phyloP scores from a whole-genome alignment of 2,888 invertebrate genomes.

The Seira musarum region DNA sequence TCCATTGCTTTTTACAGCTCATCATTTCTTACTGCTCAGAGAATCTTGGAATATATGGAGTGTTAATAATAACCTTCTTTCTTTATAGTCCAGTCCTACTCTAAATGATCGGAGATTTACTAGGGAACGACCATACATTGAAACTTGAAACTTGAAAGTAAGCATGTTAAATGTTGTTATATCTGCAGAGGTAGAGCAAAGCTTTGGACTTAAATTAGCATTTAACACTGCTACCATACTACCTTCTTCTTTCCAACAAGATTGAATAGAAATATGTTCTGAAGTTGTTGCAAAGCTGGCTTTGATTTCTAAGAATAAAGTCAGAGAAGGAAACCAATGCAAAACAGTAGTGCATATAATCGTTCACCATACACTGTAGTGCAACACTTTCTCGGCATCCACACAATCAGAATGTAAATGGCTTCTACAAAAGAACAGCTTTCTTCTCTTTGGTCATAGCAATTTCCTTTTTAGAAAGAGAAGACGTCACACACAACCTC shows the following conservation, averaged over 20 bases:
- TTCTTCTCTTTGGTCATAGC: constrained; percentile 11
- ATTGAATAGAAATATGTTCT: background rate
- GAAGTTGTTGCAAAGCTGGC: too few relatives aligned
- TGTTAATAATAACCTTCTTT: constrained; percentile 15
- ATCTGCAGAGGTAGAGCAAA: background rate
- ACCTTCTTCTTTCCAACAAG: too few relatives aligned
- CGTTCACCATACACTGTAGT: too few relatives aligned
- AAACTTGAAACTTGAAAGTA: background rate
- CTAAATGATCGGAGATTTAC: too few relatives aligned
- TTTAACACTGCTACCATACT: background rate
- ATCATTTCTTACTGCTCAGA: constrained; percentile 3
- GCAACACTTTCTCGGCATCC: too few relatives aligned
- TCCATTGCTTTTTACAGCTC: constrained; percentile 12
- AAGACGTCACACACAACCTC: constrained; percentile 1
- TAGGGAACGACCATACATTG: constrained; percentile 4
- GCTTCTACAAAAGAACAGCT: background rate
- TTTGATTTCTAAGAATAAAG: too few relatives aligned
- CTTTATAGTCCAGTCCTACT: background rate
- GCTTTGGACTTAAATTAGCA: background rate
- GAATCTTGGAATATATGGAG: constrained; percentile 8
- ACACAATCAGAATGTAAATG: background rate
- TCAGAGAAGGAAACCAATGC: too few relatives aligned
- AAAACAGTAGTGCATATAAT: too few relatives aligned
- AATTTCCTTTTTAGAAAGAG: constrained; percentile 11
- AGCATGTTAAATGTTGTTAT: too few relatives aligned